Percentiles rank a stretch among this genome's conserved stretches.
Conservation (phyloP, 1,140 invertebrate genomes). For the Dryas iulia region DNA sequence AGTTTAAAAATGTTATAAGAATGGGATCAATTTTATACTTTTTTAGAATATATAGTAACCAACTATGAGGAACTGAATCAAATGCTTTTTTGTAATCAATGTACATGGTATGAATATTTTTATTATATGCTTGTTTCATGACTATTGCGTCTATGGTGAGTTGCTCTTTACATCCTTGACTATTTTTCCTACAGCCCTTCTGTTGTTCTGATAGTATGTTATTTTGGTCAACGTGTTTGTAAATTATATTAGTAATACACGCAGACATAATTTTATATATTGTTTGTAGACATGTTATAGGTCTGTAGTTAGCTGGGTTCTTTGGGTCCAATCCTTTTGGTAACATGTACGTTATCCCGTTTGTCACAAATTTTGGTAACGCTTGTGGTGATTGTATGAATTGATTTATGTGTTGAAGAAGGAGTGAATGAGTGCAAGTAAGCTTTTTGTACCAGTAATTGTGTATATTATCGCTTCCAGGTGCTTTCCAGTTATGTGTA, state of each 20-base stretch:
- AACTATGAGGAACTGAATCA: background rate
- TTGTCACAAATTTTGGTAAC: slow-evolving; percentile 18
- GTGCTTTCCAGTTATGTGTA: slow-evolving; percentile 24
- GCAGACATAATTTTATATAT: slow-evolving; percentile 28
- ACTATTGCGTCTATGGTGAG: background rate
- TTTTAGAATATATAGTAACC: background rate
- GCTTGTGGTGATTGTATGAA: slow-evolving; percentile 8
- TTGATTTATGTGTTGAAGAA: slow-evolving; percentile 21
- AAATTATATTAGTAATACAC: slow-evolving; percentile 11
- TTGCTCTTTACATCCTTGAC: background rate
- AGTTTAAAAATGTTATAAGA: background rate
- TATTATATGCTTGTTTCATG: background rate
- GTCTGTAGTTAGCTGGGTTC: slow-evolving; percentile 26
- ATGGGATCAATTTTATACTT: background rate
- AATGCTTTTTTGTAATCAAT: background rate
- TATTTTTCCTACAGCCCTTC: background rate
- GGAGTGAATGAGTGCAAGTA: slow-evolving; percentile 4
- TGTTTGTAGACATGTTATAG: slow-evolving; percentile 25
- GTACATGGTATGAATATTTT: background rate
- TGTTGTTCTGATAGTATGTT: background rate
- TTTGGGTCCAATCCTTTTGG: slow-evolving; percentile 8
- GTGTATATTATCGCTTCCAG: slow-evolving; percentile 25
- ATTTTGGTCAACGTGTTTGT: background rate
- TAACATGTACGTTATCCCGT: slow-evolving; percentile 29
- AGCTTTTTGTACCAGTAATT: slow-evolving; percentile 31